These are phyloP conservation scores for Gephyroberyx darwinii DNA, from an alignment of 2,797 vertebrate species.

Conservation along the genomic window DNA sequence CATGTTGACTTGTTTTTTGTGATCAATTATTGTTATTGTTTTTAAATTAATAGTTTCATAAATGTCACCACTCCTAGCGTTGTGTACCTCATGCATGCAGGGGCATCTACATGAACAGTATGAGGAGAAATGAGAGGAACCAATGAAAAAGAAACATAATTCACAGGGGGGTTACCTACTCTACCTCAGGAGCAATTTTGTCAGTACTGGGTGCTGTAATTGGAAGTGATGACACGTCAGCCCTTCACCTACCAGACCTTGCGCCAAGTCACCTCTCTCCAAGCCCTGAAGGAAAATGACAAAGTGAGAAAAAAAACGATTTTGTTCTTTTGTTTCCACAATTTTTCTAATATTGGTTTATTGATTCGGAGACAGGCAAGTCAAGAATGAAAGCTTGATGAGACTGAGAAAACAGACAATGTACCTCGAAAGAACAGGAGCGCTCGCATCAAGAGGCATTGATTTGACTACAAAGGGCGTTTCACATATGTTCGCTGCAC, in stretches of 20 bases:
- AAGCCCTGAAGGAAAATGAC: not conserved
- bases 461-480: slow-evolving; percentile 29
- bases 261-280: not conserved
- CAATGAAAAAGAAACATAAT: no score
- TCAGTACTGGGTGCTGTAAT: no score
- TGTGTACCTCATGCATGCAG: no score
- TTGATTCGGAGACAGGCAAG: slow-evolving; percentile 24
- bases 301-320: not conserved
- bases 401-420: slow-evolving; percentile 30
- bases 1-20: no score
- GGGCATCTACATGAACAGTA: no score
- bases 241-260: not conserved
- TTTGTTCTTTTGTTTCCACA: not conserved
- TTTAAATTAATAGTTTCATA: no score
- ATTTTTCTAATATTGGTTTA: slow-evolving; percentile 26
- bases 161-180: no score
- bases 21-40: no score
- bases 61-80: no score
- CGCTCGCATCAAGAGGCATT: slow-evolving; percentile 12
- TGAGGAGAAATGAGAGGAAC: no score
- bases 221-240: not conserved
- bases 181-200: no score
- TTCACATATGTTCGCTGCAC: not conserved
- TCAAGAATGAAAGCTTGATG: slow-evolving; percentile 21
- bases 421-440: slow-evolving; percentile 11